These are phyloP conservation scores for Mus caroli DNA, from an alignment of 2,797 vertebrate species.

Conservation along the genomic window DNA sequence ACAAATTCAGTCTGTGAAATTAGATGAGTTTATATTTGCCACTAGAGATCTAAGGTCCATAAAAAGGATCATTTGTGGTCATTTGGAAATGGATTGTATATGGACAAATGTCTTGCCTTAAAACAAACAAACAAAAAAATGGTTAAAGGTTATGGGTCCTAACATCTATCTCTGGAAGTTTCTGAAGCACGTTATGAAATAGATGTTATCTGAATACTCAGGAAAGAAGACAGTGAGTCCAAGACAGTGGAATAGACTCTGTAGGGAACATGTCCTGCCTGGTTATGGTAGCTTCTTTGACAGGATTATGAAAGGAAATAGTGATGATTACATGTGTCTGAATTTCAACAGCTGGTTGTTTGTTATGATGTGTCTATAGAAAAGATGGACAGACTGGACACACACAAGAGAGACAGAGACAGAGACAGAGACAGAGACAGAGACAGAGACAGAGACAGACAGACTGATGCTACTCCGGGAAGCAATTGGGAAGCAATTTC, in stretches of 20 bases:
- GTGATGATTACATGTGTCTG: background rate
- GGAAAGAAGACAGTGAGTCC: background rate
- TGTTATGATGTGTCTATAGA: background rate
- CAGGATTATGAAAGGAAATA: background rate
- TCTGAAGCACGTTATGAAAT: conserved; percentile 33
- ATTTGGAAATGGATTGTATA: background rate
- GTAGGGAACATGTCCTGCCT: background rate
- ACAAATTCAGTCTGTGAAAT: conserved; percentile 1
- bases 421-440: background rate
- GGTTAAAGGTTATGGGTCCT: background rate
- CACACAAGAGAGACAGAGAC: background rate
- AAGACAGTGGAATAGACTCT: background rate
- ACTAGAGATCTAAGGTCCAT: background rate
- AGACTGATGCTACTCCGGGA: background rate
- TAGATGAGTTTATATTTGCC: conserved; percentile 20
- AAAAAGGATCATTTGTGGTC: background rate
- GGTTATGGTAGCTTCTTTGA: background rate
- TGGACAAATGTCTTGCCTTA: background rate
- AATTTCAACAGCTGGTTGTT: conserved; percentile 27
- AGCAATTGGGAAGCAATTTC: background rate
- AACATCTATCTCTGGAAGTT: conserved; percentile 44
- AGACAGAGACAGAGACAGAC: background rate
- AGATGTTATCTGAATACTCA: conserved; percentile 14
- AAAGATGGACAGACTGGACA: background rate
- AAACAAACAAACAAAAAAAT: conserved; percentile 18